Conservation (phyloP, 2,888 invertebrate species). For the Sarcophaga carnaria region DNA sequence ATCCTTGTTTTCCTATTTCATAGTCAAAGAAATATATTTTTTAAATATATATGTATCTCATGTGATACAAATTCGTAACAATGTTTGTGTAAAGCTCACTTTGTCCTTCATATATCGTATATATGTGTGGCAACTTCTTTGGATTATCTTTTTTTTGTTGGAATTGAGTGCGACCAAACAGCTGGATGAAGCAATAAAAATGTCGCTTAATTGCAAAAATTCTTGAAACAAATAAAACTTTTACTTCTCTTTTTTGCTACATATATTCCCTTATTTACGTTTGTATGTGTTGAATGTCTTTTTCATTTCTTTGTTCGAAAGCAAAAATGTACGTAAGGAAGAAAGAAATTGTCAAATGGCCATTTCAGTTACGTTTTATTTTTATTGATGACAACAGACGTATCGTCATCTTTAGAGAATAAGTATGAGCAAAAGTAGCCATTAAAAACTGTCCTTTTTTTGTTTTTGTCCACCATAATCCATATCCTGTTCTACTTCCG, state of each 20-base stretch:
- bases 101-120: too few relatives aligned
- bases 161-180: not conserved
- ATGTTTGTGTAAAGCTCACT: too few relatives aligned
- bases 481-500: not conserved
- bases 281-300: constrained; percentile 20
- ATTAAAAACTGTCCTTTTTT: constrained; percentile 32
- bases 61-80: too few relatives aligned
- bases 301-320: not conserved
- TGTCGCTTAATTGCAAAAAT: constrained; percentile 62
- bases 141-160: not conserved
- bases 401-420: constrained; percentile 37
- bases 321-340: not conserved
- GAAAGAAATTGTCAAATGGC: constrained; percentile 53
- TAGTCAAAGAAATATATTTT: too few relatives aligned
- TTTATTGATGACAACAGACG: constrained; percentile 65
- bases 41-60: too few relatives aligned
- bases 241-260: not conserved
- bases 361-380: constrained; percentile 43
- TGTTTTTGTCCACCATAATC: not conserved
- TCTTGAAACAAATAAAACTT: constrained; percentile 53
- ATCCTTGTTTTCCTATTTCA: too few relatives aligned
- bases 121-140: not conserved
- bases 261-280: not conserved
- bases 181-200: constrained; percentile 20
- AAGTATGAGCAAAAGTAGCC: constrained; percentile 16